Base-by-base conservation (phyloP, 2,113 vertebrate genomes). In the Atractosteus spatula region DNA sequence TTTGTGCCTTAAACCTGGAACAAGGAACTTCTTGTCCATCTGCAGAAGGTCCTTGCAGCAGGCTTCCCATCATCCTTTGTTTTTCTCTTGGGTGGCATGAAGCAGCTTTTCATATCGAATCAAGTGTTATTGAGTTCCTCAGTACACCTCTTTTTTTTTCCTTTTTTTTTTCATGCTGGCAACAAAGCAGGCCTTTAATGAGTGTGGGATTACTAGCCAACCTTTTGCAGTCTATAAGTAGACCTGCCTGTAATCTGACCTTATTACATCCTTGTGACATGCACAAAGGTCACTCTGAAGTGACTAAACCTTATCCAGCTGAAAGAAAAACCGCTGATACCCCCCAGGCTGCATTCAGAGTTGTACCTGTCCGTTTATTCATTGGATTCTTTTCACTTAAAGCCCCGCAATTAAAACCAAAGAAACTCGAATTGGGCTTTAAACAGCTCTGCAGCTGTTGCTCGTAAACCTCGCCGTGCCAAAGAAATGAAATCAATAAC, bases 191-290 rank as follows among this genome's bases (percentile, higher is more conserved):
- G 80, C 82, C 81, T 92, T 91, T 92, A 90, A 91, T 89, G 88
- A 88, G 87, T 81, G 73, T 81, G 79, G 88, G 88, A 91, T 92
- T 89, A 91, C 77, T 81, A 86, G 85, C 81, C 85, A 88, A 86
- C 86, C 86, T 88, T 86, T 88, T 87, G 83, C 85, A 87, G 89
- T 82, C 88, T 83, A 81, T 83, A 78, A 83, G 79, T 77, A 81
- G 82, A 84, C 84, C 83, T 78, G 88, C 83, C 89, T 89, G 89
- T 92, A 93, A 93, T 91, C 88, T 89, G 88, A 93, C 88, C 88
- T 91, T 90, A 90, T 92, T 91, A 91, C 89, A 92, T 88, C 88
- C 84, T 73, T 80, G 82, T 84, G 85, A 91, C 86, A 87, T 87
- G 86, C 86, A 89, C 84, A 75, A 76, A 80, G 86, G 85, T 90